Conservation (phyloP, 2,888 invertebrate genomes). For the Epirrhoe tristata region DNA sequence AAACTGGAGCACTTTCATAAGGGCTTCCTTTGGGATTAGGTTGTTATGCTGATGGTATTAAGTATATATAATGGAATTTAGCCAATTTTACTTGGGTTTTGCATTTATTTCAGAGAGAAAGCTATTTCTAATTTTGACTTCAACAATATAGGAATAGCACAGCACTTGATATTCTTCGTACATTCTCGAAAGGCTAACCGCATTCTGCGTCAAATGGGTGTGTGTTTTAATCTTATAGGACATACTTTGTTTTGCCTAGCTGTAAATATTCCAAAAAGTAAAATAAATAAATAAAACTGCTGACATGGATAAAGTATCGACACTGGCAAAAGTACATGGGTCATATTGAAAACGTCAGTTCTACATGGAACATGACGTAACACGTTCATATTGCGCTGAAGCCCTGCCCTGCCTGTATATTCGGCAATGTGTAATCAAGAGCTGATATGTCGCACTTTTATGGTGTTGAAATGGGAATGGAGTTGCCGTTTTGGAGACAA, state of each 20-base stretch:
- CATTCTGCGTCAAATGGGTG: no score
- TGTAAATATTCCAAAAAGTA: no score
- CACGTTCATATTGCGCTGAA: constrained; percentile 26
- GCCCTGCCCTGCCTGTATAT: constrained; percentile 22
- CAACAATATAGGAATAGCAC: not conserved
- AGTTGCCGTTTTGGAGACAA: constrained; percentile 25
- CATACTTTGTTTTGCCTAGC: no score
- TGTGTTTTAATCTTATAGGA: no score
- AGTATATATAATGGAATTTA: not conserved
- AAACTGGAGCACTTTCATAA: constrained; percentile 26
- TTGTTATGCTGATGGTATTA: constrained; percentile 2
- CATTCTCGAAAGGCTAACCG: constrained; percentile 10
- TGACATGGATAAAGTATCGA: not conserved
- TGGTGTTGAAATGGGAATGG: constrained; percentile 41
- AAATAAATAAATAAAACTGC: constrained; percentile 3
- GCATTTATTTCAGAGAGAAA: constrained; percentile 5
- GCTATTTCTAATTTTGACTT: not conserved
- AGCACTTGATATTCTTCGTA: not conserved
- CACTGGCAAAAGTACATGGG: constrained; percentile 38
- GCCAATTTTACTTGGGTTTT: constrained; percentile 1
- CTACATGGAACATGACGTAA: constrained; percentile 30
- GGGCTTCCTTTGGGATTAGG: constrained; percentile 14
- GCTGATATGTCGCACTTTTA: constrained; percentile 33
- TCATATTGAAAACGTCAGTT: constrained; percentile 57
- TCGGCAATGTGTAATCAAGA: constrained; percentile 33